Evolutionary conservation across 2,888 invertebrate species (phyloP).

Genomic region (Aradus depressus): DNA sequence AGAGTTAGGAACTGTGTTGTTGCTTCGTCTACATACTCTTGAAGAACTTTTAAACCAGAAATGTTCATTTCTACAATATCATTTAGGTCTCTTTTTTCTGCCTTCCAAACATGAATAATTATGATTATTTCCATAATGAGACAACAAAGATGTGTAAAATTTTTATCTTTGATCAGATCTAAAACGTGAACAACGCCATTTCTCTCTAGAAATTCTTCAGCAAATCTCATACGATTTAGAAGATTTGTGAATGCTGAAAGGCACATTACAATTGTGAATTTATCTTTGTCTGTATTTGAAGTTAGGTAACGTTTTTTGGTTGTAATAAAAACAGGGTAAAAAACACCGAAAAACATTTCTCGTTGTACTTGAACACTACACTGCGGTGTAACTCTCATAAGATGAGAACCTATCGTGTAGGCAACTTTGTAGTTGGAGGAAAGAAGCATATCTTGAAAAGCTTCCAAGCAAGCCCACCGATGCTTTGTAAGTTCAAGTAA

Average conservation of each 20-base stretch:
- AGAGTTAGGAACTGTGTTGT: conserved; percentile 20
- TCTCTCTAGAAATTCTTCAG: conserved; percentile 47
- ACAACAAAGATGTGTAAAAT: conserved; percentile 49
- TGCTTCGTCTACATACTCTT: conserved; percentile 14
- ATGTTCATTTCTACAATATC: conserved; percentile 15
- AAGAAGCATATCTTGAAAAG: conserved; percentile 42
- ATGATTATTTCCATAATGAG: conserved; percentile 49
- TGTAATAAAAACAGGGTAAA: conserved; percentile 49
- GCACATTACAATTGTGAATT: conserved; percentile 48
- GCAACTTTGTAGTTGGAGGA: conserved; percentile 45
- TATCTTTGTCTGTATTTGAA: conserved; percentile 41
- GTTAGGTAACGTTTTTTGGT: conserved; percentile 44
- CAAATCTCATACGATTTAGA: conserved; percentile 44
- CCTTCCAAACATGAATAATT: conserved; percentile 47
- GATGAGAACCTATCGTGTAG: conserved; percentile 47
- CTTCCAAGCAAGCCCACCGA: conserved; percentile 26
- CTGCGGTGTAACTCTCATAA: conserved; percentile 46
- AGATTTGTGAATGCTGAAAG: conserved; percentile 48
- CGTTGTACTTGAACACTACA: conserved; percentile 45
- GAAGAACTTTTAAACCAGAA: conserved; percentile 16
- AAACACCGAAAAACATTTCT: conserved; percentile 48
- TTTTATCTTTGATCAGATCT: conserved; percentile 42
- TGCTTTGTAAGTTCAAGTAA: conserved; percentile 24
- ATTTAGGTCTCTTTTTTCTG: conserved; percentile 25
- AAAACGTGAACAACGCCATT: conserved; percentile 47